Percentiles rank a stretch among this genome's conserved stretches.
Evolutionary conservation across 2,113 vertebrate species (phyloP).

Genomic region (Rhadina sibilatrix): DNA sequence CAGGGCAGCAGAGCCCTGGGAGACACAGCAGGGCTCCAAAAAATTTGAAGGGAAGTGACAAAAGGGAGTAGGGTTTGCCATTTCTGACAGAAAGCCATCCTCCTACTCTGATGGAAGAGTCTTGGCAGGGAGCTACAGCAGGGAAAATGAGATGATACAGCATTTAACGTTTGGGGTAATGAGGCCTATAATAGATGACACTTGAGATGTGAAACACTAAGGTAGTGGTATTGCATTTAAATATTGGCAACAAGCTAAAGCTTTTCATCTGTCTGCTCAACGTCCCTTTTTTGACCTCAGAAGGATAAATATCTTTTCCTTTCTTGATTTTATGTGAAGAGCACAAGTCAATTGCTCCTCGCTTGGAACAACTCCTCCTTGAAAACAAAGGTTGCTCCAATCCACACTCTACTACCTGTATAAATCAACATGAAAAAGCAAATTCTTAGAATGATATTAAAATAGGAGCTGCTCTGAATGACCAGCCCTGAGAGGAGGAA

Average conservation of each 20-base stretch:
- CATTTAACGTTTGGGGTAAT: constrained; percentile 67
- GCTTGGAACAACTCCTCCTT: not conserved
- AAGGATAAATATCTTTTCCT: not conserved
- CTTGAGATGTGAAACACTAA: constrained; percentile 63
- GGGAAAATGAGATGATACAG: constrained; percentile 52
- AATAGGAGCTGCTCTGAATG: constrained; percentile 4
- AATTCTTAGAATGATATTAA: not conserved
- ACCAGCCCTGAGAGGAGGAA: constrained; percentile 3
- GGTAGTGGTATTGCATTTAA: constrained; percentile 66
- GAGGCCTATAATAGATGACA: constrained; percentile 72
- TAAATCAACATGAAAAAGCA: not conserved
- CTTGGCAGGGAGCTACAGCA: constrained; percentile 46
- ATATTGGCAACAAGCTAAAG: constrained; percentile 65
- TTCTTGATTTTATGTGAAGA: not conserved
- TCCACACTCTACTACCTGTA: not conserved
- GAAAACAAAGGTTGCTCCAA: constrained; percentile 19
- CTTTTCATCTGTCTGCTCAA: constrained; percentile 7
- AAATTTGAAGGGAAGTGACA: not conserved
- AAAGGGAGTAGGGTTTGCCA: not conserved
- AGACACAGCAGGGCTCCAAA: constrained; percentile 6
- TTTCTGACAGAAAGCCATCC: constrained; percentile 16
- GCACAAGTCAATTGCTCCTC: not conserved
- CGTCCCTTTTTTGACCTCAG: not conserved
- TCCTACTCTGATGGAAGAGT: constrained; percentile 21
- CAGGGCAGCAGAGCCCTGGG: constrained; percentile 4